phyloP scores from a whole-genome alignment of 2,888 invertebrate species.

The Synergus laeviventris region DNA sequence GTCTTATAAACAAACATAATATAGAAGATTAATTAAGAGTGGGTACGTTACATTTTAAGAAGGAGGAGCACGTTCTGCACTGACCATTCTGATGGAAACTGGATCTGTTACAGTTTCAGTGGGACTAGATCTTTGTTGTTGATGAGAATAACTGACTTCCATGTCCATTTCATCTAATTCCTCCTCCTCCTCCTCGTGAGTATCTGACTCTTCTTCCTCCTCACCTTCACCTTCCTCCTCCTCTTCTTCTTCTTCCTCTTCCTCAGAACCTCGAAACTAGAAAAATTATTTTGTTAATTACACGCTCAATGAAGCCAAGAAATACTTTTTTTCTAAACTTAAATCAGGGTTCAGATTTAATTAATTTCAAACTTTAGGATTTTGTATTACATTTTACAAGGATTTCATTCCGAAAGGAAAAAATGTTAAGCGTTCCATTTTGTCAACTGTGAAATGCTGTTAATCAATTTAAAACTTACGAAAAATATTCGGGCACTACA shows the following conservation, averaged over 20 bases:
- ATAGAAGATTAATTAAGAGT: background rate
- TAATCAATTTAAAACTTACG: background rate
- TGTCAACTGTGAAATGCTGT: too few species aligned
- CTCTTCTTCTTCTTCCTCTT: constrained; percentile 73
- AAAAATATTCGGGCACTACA: background rate
- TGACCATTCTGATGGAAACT: constrained; percentile 72
- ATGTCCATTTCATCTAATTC: constrained; percentile 74
- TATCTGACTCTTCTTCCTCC: constrained; percentile 74
- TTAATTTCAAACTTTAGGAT: too few species aligned
- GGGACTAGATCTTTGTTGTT: constrained; percentile 72
- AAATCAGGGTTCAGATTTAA: too few species aligned
- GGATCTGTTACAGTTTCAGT: constrained; percentile 71
- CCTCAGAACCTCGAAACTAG: constrained; percentile 66
- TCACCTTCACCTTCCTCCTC: constrained; percentile 73
- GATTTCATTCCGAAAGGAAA: too few species aligned
- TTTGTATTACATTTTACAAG: too few species aligned
- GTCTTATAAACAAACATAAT: too few species aligned
- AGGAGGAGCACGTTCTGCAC: constrained; percentile 63
- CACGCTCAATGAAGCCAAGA: background rate
- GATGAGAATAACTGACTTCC: constrained; percentile 74
- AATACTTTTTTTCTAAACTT: too few species aligned
- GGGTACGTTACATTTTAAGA: constrained; percentile 53
- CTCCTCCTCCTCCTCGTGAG: constrained; percentile 74
- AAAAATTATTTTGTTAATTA: constrained; percentile 7
- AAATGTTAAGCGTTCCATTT: too few species aligned